Percentiles rank a stretch among this genome's conserved stretches.
phyloP scores from a whole-genome alignment of 2,888 invertebrate genomes.

The Cheilosia impressa region DNA sequence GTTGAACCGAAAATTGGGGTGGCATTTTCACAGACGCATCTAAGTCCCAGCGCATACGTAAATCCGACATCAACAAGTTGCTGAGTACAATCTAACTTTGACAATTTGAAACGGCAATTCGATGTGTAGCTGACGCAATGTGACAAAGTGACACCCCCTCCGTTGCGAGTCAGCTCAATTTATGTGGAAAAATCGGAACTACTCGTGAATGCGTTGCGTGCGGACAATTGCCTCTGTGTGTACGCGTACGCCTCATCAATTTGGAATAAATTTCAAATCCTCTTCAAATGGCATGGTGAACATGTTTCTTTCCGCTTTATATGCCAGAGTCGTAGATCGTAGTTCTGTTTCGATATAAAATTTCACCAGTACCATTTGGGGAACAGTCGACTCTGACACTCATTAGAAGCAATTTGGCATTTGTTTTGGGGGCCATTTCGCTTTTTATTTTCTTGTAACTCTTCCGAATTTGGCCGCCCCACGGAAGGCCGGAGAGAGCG shows the following conservation, averaged over 20 bases:
- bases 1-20: conserved; percentile 17
- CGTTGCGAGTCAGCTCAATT: not conserved
- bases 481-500: not conserved
- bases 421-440: conserved; percentile 66
- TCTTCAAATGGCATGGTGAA: not conserved
- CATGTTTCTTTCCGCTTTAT: conserved; percentile 6
- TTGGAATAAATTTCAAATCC: conserved; percentile 23
- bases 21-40: conserved; percentile 24
- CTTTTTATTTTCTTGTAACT: conserved; percentile 70
- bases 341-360: conserved; percentile 33
- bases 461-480: conserved; percentile 42
- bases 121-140: not conserved
- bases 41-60: not conserved
- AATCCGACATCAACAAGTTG: conserved; percentile 50
- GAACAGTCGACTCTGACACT: conserved; percentile 24
- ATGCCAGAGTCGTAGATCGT: conserved; percentile 18
- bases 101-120: conserved; percentile 33
- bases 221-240: not conserved
- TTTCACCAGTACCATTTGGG: conserved; percentile 54
- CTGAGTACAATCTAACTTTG: conserved; percentile 23
- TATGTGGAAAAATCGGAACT: conserved; percentile 25
- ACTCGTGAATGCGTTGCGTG: conserved; percentile 19
- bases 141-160: conserved; percentile 12
- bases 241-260: conserved; percentile 43
- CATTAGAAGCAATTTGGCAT: conserved; percentile 66